Percentiles rank a stretch among this genome's conserved stretches.
These are phyloP conservation scores for Entomobrya proxima DNA, from an alignment of 2,888 invertebrate genomes.

Conservation along the genomic window DNA sequence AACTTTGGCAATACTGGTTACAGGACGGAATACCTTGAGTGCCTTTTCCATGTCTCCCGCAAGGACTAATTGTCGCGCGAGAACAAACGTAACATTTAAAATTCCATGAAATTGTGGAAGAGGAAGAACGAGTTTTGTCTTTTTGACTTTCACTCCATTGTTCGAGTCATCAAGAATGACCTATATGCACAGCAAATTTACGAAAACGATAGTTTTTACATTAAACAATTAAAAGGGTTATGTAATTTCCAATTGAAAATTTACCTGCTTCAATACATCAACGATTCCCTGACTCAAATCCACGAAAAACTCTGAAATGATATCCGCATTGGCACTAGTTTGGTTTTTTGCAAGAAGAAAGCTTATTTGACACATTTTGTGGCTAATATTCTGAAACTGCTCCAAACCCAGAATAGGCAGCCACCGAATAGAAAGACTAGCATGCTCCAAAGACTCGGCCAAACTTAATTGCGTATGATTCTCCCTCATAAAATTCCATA, in stretches of 20 bases:
- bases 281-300: background rate
- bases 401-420: constrained; percentile 50
- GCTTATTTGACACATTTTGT: constrained; percentile 45
- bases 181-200: background rate
- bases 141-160: constrained; percentile 49
- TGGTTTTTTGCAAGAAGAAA: constrained; percentile 33
- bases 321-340: background rate
- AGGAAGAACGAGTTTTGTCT: constrained; percentile 1
- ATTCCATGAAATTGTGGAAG: constrained; percentile 43
- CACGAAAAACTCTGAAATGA: constrained; percentile 14
- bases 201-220: background rate
- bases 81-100: constrained; percentile 42
- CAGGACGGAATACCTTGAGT: constrained; percentile 44
- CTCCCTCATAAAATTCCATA: constrained; percentile 62
- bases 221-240: background rate
- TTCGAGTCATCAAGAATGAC: constrained; percentile 44
- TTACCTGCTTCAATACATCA: constrained; percentile 47
- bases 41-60: constrained; percentile 45
- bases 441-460: constrained; percentile 22
- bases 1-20: constrained; percentile 50
- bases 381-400: constrained; percentile 53
- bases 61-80: constrained; percentile 40
- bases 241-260: background rate
- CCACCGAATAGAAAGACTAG: constrained; percentile 53
- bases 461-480: constrained; percentile 16